These are phyloP conservation scores for Lytechinus pictus DNA, from an alignment of 35 echinoderm and acorn worm genomes.

Conservation along the genomic window DNA sequence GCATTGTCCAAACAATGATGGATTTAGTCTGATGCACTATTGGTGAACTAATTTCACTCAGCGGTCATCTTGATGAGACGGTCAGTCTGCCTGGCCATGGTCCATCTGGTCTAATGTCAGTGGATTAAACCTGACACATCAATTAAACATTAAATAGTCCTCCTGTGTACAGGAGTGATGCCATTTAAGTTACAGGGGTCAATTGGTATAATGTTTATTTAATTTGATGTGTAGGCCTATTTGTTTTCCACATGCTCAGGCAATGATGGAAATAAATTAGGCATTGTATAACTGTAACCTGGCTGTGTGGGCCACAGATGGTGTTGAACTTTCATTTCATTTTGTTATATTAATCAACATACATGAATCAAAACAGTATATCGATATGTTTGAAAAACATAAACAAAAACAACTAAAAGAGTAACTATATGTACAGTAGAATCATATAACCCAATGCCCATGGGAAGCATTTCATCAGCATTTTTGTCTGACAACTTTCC, in stretches of 20 bases:
- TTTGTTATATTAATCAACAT: too few species aligned
- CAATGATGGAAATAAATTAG: too few species aligned
- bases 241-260: neutral
- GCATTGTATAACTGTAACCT: too few species aligned
- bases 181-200: neutral
- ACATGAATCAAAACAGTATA: too few species aligned
- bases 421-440: too few species aligned
- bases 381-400: too few species aligned
- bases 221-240: neutral
- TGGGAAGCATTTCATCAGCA: too few species aligned
- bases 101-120: neutral
- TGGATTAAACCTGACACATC: neutral
- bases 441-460: too few species aligned
- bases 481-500: too few species aligned
- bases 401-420: too few species aligned
- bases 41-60: constrained; percentile 17
- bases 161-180: neutral
- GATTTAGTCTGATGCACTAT: neutral
- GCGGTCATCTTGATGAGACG: neutral
- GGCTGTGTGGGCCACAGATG: too few species aligned
- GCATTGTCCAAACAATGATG: neutral
- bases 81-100: neutral
- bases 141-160: neutral
- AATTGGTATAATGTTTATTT: neutral
- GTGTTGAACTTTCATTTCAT: too few species aligned